Conservation (phyloP, 2,888 invertebrate genomes). For the Ptilodon capucinus region DNA sequence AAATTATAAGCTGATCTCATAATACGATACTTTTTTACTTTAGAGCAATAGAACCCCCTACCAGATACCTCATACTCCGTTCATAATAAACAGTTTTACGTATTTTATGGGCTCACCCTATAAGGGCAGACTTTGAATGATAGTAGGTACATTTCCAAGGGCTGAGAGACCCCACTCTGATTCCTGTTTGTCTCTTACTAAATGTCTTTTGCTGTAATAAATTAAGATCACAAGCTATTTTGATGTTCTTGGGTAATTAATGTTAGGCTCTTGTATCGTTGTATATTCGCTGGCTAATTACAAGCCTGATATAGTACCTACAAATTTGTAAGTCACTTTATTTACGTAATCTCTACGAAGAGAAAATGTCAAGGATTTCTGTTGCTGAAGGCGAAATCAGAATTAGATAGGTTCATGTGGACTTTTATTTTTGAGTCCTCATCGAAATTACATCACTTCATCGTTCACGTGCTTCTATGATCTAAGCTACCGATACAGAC, state of each 20-base stretch:
- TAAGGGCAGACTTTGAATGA: conserved; percentile 68
- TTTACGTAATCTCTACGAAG: background rate
- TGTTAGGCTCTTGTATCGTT: conserved; percentile 11
- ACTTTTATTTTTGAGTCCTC: no score
- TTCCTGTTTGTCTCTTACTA: conserved; percentile 55
- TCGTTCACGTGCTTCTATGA: no score
- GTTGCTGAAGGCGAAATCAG: no score
- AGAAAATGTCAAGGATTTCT: no score
- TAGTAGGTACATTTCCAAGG: conserved; percentile 46
- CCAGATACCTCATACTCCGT: no score
- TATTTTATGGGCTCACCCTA: background rate
- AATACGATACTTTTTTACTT: no score
- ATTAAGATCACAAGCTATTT: conserved; percentile 43
- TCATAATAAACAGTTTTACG: background rate
- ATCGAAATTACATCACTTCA: no score
- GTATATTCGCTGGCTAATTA: background rate
- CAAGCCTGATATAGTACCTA: background rate
- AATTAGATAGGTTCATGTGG: no score
- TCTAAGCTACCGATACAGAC: no score
- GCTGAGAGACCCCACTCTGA: conserved; percentile 50
- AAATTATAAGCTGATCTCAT: no score
- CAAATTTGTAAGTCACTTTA: background rate
- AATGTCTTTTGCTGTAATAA: conserved; percentile 54
- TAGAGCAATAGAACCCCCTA: no score
- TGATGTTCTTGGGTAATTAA: conserved; percentile 41